Conservation (phyloP, 2,797 vertebrate species). For the Petrocephalus schoutedeni region DNA sequence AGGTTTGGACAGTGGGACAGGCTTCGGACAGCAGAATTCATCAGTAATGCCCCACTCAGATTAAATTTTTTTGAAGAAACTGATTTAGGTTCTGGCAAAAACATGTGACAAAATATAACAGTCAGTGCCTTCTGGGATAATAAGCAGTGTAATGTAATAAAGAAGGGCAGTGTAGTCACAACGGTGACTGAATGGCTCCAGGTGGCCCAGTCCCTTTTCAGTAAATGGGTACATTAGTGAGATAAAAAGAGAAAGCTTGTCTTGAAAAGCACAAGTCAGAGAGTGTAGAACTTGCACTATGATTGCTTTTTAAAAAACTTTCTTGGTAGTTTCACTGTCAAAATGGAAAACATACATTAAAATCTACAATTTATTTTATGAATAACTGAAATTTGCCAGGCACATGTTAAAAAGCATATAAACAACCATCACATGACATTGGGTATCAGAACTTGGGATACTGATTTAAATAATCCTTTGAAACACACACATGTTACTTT, state of each 20-base stretch:
- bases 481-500: background rate
- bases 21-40: slow-evolving; percentile 27
- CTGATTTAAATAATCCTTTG: background rate
- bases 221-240: slow-evolving; percentile 16
- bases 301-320: background rate
- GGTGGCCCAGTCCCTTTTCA: slow-evolving; percentile 32
- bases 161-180: slow-evolving; percentile 29
- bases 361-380: background rate
- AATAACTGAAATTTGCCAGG: background rate
- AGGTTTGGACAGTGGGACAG: slow-evolving; percentile 28
- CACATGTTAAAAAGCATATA: background rate
- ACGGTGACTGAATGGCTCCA: slow-evolving; percentile 31
- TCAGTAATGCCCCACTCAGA: slow-evolving; percentile 47
- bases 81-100: slow-evolving; percentile 35
- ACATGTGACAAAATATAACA: slow-evolving; percentile 37
- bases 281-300: background rate
- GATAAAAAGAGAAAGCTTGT: background rate
- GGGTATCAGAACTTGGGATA: background rate
- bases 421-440: background rate
- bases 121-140: slow-evolving; percentile 40
- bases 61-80: slow-evolving; percentile 41
- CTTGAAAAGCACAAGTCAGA: background rate
- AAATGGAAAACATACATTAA: background rate
- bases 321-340: background rate
- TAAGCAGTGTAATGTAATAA: slow-evolving; percentile 42